Conservation (phyloP, 2,113 vertebrate species). For the Speoplatyrhinus poulsoni region DNA sequence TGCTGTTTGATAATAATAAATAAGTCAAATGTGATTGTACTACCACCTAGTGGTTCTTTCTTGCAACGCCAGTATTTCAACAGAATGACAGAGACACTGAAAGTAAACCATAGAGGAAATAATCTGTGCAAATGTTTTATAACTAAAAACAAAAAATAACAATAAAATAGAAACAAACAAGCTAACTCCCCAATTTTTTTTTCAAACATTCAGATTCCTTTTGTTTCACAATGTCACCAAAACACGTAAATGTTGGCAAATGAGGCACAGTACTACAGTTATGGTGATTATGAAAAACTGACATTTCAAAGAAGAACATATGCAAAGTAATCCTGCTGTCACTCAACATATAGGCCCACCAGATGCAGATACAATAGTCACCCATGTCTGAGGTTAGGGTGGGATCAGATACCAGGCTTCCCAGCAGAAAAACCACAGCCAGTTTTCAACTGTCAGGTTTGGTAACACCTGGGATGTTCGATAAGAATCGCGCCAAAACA, state of each 20-base stretch:
- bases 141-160: constrained; percentile 51
- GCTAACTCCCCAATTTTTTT: constrained; percentile 19
- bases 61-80: constrained; percentile 80
- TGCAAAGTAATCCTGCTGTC: not conserved
- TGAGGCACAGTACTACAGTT: too few species aligned
- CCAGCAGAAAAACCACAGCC: constrained; percentile 35
- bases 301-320: not conserved
- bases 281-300: not conserved
- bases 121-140: constrained; percentile 76
- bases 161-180: constrained; percentile 65
- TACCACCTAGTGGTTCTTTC: constrained; percentile 80
- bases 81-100: constrained; percentile 63
- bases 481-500: constrained; percentile 23
- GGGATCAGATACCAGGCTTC: constrained; percentile 64
- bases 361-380: constrained; percentile 9
- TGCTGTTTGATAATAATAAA: constrained; percentile 79
- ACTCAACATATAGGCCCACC: constrained; percentile 1
- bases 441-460: constrained; percentile 60
- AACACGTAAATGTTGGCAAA: too few species aligned
- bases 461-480: constrained; percentile 53
- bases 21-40: constrained; percentile 81
- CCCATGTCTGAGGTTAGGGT: constrained; percentile 70
- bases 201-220: not conserved
- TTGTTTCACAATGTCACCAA: not conserved
- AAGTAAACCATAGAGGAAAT: constrained; percentile 58